Conservation (phyloP, 2,888 invertebrate species). For the Bhutanitis thaidina region DNA sequence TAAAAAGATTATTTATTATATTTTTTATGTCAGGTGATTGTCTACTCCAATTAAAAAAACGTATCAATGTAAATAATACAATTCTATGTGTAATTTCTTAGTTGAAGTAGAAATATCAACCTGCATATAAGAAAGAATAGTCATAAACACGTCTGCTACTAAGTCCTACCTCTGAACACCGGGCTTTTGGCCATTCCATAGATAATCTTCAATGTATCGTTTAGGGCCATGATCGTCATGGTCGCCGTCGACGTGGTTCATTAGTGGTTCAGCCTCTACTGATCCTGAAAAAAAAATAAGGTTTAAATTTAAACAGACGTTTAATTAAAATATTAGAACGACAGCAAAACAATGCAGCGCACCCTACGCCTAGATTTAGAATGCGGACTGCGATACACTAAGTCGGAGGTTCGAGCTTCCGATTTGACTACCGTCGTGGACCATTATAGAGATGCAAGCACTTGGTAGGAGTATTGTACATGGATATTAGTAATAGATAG, state of each 20-base stretch:
- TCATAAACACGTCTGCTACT: not conserved
- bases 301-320: too few relatives aligned
- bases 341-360: too few relatives aligned
- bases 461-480: too few relatives aligned
- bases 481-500: too few relatives aligned
- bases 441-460: too few relatives aligned
- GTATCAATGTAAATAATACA: constrained; percentile 11
- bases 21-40: constrained; percentile 15
- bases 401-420: too few relatives aligned
- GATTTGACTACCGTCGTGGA: too few relatives aligned
- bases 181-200: constrained; percentile 73
- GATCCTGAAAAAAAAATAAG: constrained; percentile 75
- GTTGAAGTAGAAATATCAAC: constrained; percentile 14
- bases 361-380: too few relatives aligned
- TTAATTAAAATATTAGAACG: too few relatives aligned
- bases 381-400: too few relatives aligned
- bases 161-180: constrained; percentile 68
- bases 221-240: constrained; percentile 60
- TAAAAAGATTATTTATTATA: constrained; percentile 23
- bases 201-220: constrained; percentile 72
- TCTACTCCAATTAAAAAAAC: constrained; percentile 23
- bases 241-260: constrained; percentile 82
- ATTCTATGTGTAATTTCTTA: too few relatives aligned
- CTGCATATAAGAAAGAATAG: not conserved
- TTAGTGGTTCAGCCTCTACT: constrained; percentile 87